Percentiles rank a stretch among this genome's conserved stretches.
These are phyloP conservation scores for Ostrea denselamellosa DNA, from an alignment of 1,140 invertebrate genomes.

Conservation along the genomic window DNA sequence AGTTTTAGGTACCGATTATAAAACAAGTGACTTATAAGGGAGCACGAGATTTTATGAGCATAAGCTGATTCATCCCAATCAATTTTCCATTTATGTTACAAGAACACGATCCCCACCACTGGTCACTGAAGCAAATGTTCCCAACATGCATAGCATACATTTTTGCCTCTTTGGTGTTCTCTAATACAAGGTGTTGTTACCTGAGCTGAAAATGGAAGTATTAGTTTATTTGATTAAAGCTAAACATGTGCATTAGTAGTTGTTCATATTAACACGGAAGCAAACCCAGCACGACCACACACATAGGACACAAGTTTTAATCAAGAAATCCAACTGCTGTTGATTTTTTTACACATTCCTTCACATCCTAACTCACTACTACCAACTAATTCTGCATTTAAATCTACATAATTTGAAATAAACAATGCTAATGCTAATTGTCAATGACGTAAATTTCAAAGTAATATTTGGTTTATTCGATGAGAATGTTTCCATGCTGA, in stretches of 20 bases:
- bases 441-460: too few species aligned
- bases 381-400: too few species aligned
- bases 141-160: neutral
- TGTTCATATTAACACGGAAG: slow-evolving; percentile 21
- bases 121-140: neutral
- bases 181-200: slow-evolving; percentile 21
- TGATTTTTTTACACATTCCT: neutral
- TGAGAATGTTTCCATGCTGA: too few species aligned
- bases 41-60: too few species aligned
- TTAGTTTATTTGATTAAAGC: slow-evolving; percentile 37
- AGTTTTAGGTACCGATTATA: too few species aligned
- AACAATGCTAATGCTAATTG: too few species aligned
- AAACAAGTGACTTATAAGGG: too few species aligned
- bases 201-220: slow-evolving; percentile 17
- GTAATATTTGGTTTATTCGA: too few species aligned
- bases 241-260: slow-evolving; percentile 32
- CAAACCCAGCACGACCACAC: neutral
- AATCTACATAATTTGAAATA: too few species aligned
- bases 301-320: neutral
- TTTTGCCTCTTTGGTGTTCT: neutral
- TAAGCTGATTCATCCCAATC: neutral
- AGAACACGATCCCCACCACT: neutral
- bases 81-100: neutral
- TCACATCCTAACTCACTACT: too few species aligned
- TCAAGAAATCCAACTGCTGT: neutral